phyloP scores from a whole-genome alignment of 2,797 vertebrate species.

The Philypnodon macrostomus region DNA sequence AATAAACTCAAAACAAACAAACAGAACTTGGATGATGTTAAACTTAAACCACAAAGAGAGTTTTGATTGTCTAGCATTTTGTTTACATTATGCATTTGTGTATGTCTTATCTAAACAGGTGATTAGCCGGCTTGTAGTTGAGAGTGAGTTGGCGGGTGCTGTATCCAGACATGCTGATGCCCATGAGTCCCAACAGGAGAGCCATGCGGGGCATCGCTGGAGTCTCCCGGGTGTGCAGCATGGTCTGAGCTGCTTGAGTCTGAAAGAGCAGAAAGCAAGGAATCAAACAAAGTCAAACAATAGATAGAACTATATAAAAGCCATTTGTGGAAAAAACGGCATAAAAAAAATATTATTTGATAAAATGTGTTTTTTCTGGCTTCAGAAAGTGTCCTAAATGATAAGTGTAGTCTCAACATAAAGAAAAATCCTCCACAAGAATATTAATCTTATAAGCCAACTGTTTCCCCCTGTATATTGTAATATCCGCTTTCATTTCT shows the following conservation, averaged over 20 bases:
- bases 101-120: conserved; percentile 65
- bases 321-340: no score
- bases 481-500: no score
- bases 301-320: no score
- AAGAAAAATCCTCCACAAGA: no score
- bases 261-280: conserved; percentile 61
- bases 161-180: conserved; percentile 76
- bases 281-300: conserved; percentile 19
- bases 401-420: no score
- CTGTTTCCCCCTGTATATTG: no score
- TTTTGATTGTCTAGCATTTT: neutral
- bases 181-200: conserved; percentile 73
- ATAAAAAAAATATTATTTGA: no score
- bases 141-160: conserved; percentile 75
- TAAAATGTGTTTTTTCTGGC: no score
- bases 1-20: conserved; percentile 21
- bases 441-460: no score
- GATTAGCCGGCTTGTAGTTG: conserved; percentile 68
- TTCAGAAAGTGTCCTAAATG: no score
- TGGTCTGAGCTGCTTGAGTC: conserved; percentile 72
- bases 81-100: neutral
- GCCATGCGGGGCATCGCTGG: conserved; percentile 55
- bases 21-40: conserved; percentile 22
- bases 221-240: conserved; percentile 58
- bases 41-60: conserved; percentile 32